Percentiles rank a stretch among this genome's conserved stretches.
These are phyloP conservation scores for Bombus confusus DNA, from an alignment of 1,140 invertebrate species.

Conservation along the genomic window DNA sequence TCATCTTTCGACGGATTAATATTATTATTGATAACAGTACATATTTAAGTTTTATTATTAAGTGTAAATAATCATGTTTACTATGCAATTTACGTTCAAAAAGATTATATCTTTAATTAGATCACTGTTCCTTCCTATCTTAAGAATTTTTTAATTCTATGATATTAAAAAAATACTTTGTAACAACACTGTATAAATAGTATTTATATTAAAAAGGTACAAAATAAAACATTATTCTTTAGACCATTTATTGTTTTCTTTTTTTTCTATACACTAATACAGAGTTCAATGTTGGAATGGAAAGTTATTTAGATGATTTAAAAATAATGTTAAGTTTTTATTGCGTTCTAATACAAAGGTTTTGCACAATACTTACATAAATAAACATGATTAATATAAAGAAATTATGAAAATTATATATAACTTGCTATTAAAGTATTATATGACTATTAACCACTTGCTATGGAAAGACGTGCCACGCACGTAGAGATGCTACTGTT, in stretches of 20 bases:
- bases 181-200: no score
- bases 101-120: background rate
- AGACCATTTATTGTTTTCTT: conserved; percentile 59
- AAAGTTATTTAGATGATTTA: conserved; percentile 49
- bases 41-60: conserved; percentile 10
- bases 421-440: conserved; percentile 1
- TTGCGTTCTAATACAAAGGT: background rate
- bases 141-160: background rate
- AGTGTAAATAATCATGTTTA: conserved; percentile 41
- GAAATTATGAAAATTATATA: conserved; percentile 6
- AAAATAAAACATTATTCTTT: background rate
- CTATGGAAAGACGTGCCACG: no score
- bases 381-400: conserved; percentile 36
- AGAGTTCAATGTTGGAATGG: conserved; percentile 65
- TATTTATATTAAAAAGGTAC: background rate
- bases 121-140: background rate
- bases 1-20: conserved; percentile 85
- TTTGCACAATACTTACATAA: conserved; percentile 4
- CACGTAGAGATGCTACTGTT: no score
- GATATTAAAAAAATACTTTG: background rate
- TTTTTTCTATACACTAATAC: conserved; percentile 38
- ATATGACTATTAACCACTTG: no score
- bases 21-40: conserved; percentile 28
- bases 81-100: background rate
- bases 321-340: conserved; percentile 17